Evolutionary conservation across 2,113 vertebrate genomes (phyloP).

Genomic region (Tupaia chinensis): DNA sequence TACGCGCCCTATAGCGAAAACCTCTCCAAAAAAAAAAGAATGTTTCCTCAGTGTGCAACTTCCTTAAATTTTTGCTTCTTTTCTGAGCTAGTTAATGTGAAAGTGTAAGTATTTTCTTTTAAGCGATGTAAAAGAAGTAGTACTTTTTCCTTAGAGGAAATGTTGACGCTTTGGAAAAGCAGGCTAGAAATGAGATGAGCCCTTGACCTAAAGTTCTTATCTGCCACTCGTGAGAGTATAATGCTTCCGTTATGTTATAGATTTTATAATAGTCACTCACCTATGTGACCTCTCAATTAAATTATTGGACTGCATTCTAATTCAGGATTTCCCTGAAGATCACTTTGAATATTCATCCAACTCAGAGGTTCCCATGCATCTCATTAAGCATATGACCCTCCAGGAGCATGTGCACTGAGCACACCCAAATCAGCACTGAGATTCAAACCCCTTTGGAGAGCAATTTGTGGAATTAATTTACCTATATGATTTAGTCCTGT

Average conservation of each 20-base stretch:
- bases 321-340: slow-evolving; percentile 49
- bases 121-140: not conserved
- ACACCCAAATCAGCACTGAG: not conserved
- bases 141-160: slow-evolving; percentile 41
- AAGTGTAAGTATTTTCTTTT: not conserved
- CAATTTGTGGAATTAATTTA: slow-evolving; percentile 66
- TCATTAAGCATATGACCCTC: slow-evolving; percentile 13
- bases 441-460: slow-evolving; percentile 55
- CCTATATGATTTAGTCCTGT: slow-evolving; percentile 27
- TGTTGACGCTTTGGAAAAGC: not conserved
- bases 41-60: not conserved
- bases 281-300: slow-evolving; percentile 50
- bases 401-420: not conserved
- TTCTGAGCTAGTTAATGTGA: not conserved
- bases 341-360: slow-evolving; percentile 52
- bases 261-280: slow-evolving; percentile 41
- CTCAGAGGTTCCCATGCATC: slow-evolving; percentile 28
- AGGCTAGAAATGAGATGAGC: not conserved
- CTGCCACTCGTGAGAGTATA: not conserved
- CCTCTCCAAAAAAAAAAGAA: not conserved
- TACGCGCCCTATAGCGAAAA: too few species aligned
- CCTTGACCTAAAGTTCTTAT: slow-evolving; percentile 30
- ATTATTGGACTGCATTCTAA: slow-evolving; percentile 28
- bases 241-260: not conserved
- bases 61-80: not conserved